phyloP scores from a whole-genome alignment of 2,113 vertebrate genomes.

The Recurvirostra avosetta region DNA sequence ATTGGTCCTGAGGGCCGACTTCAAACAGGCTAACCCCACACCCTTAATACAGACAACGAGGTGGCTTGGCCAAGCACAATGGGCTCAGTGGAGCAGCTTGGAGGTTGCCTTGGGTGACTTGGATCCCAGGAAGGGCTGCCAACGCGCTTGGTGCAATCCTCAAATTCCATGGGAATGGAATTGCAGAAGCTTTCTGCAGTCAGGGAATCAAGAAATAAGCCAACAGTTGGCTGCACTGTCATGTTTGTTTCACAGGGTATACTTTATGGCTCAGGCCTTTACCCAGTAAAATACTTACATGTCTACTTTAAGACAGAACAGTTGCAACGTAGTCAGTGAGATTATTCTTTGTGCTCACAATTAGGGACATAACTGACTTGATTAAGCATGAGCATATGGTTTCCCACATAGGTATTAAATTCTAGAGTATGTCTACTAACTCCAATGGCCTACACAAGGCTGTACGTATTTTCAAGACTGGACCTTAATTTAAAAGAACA shows the following conservation, averaged over 20 bases:
- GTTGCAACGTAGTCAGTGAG: not conserved
- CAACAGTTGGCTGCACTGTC: not conserved
- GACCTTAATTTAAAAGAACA: not conserved
- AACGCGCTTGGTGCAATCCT: not conserved
- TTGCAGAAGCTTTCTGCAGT: not conserved
- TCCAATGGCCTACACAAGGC: not conserved
- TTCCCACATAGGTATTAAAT: not conserved
- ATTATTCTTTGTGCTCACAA: not conserved
- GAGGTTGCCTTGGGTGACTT: not conserved
- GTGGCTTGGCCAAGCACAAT: not conserved
- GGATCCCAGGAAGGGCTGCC: not conserved
- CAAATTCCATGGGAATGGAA: not conserved
- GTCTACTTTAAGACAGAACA: not conserved
- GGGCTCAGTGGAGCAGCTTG: not conserved
- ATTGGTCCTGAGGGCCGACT: not conserved
- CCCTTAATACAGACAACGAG: not conserved
- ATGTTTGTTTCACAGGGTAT: not conserved
- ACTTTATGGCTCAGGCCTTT: not conserved
- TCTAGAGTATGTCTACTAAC: not conserved
- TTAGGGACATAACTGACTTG: not conserved
- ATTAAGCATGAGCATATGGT: not conserved
- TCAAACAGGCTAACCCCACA: not conserved
- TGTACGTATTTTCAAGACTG: not conserved
- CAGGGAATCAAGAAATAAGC: not conserved
- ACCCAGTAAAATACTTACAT: not conserved